phyloP scores from a whole-genome alignment of 2,888 invertebrate genomes.

The Pyralis farinalis region DNA sequence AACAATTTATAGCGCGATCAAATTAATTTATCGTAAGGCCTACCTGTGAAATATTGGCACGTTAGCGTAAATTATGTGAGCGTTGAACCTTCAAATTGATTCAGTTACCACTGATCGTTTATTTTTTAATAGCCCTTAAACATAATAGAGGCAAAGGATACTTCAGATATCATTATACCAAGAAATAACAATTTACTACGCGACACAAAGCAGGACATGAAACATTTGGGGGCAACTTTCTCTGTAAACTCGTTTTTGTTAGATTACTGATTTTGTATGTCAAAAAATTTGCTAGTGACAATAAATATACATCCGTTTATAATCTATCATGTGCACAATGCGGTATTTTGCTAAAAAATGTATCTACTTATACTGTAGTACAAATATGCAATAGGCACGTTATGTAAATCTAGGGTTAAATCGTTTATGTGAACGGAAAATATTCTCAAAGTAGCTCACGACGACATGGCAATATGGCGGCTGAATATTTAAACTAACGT shows the following conservation, averaged over 20 bases:
- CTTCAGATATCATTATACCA: too few relatives aligned
- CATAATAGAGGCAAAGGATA: too few relatives aligned
- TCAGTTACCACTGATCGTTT: conserved; percentile 8
- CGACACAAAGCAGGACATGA: too few relatives aligned
- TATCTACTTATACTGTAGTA: too few relatives aligned
- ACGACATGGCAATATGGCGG: conserved; percentile 18
- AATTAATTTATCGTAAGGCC: conserved; percentile 34
- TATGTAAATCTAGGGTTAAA: conserved; percentile 4
- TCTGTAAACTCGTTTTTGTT: too few relatives aligned
- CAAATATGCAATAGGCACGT: background rate
- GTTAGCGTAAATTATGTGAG: conserved; percentile 22
- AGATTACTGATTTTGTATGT: too few relatives aligned
- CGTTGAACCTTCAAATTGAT: conserved; percentile 19
- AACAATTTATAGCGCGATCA: conserved; percentile 33
- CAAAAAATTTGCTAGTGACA: too few relatives aligned
- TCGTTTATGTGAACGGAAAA: background rate
- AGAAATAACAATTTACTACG: too few relatives aligned
- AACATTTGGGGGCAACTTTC: too few relatives aligned
- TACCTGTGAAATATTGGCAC: conserved; percentile 21
- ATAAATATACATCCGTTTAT: too few relatives aligned
- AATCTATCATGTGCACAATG: too few relatives aligned
- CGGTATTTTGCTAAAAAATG: too few relatives aligned
- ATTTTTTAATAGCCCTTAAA: conserved; percentile 2
- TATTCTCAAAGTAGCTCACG: conserved; percentile 3
- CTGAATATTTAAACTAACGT: conserved; percentile 19